Conservation (phyloP, 2,113 vertebrate species). For the Menidia beryllina region DNA sequence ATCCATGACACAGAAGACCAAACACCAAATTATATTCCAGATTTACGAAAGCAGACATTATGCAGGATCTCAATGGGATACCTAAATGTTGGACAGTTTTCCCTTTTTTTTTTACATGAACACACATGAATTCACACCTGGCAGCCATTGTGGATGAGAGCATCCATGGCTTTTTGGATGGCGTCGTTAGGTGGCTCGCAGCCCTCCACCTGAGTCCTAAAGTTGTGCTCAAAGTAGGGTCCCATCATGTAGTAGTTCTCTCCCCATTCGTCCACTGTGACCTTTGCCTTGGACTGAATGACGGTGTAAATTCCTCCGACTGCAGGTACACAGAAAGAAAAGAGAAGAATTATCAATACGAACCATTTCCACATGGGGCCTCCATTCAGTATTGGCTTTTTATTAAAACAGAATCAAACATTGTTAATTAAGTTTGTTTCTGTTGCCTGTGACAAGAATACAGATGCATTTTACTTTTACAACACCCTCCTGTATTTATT, state of each 20-base stretch:
- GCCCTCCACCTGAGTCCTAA: constrained; percentile 93
- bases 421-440: no score
- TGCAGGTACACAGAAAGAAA: constrained; percentile 59
- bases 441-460: no score
- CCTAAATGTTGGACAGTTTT: no score
- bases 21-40: no score
- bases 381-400: no score
- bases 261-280: constrained; percentile 94
- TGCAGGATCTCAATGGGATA: no score
- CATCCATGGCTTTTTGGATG: constrained; percentile 87
- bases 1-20: no score
- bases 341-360: not conserved
- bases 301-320: constrained; percentile 98
- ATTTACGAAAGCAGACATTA: no score
- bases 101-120: no score
- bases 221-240: constrained; percentile 94
- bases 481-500: no score
- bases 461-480: no score
- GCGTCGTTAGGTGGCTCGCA: constrained; percentile 85
- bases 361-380: not conserved
- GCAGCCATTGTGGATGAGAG: constrained; percentile 87
- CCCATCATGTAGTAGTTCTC: constrained; percentile 96
- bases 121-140: constrained; percentile 82
- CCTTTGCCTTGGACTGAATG: constrained; percentile 97
- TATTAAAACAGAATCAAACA: no score